phyloP scores from a whole-genome alignment of 2,888 invertebrate species.

The Ophioninae sp. region DNA sequence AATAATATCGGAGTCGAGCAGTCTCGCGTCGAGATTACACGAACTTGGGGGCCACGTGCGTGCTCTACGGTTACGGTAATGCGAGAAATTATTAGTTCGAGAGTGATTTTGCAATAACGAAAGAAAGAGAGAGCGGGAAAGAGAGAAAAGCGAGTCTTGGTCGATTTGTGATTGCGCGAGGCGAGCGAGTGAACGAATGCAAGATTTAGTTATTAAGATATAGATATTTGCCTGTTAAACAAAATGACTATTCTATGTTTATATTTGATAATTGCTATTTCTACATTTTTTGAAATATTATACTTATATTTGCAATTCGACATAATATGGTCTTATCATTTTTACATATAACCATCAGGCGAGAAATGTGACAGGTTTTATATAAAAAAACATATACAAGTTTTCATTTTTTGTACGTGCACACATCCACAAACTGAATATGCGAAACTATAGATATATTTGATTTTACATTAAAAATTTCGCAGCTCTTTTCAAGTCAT shows the following conservation, averaged over 20 bases:
- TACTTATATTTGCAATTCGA: slow-evolving; percentile 67
- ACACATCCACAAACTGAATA: slow-evolving; percentile 4
- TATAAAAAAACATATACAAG: no score
- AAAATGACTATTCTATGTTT: slow-evolving; percentile 77
- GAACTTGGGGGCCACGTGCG: slow-evolving; percentile 49
- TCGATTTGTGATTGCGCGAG: slow-evolving; percentile 61
- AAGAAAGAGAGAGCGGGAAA: slow-evolving; percentile 53
- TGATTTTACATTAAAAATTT: no score
- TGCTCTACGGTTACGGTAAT: slow-evolving; percentile 60
- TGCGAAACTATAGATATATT: no score
- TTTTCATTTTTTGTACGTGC: no score
- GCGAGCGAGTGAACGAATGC: slow-evolving; percentile 65
- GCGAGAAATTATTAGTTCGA: slow-evolving; percentile 64
- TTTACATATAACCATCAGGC: slow-evolving; percentile 9
- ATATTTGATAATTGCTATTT: slow-evolving; percentile 77
- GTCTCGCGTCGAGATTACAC: slow-evolving; percentile 57
- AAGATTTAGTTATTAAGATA: slow-evolving; percentile 69
- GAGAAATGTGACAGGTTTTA: slow-evolving; percentile 18
- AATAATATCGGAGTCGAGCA: neutral
- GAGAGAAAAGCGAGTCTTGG: slow-evolving; percentile 54
- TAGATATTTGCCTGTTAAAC: slow-evolving; percentile 77
- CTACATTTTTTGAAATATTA: slow-evolving; percentile 70
- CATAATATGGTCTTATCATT: slow-evolving; percentile 62
- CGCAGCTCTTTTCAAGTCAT: no score
- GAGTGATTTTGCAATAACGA: slow-evolving; percentile 61